Evolutionary conservation across 2,888 invertebrate genomes (phyloP).

Genomic region (Scrobipalpa costella): DNA sequence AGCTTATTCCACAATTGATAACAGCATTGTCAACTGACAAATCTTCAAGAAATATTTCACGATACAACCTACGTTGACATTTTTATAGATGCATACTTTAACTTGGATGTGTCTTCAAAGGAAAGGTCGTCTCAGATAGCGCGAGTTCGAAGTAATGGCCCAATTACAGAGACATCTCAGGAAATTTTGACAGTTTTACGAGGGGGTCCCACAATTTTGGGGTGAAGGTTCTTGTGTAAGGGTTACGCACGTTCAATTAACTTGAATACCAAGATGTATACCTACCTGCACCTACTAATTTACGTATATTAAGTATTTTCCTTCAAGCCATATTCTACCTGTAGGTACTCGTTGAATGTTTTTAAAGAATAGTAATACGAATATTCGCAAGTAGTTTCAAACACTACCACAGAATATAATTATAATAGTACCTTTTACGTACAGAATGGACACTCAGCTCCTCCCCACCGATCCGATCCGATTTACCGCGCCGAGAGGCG

Average conservation of each 20-base stretch:
- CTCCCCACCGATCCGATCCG: too few species aligned
- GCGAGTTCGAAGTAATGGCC: conserved; percentile 25
- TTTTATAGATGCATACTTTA: not conserved
- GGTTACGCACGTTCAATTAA: not conserved
- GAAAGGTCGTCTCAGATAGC: conserved; percentile 24
- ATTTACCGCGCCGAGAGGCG: too few species aligned
- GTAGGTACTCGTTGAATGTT: too few species aligned
- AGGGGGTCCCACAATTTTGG: conserved; percentile 25
- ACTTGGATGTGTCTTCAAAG: conserved; percentile 8
- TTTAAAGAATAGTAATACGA: too few species aligned
- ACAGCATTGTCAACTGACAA: too few species aligned
- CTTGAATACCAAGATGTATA: not conserved
- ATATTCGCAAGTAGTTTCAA: too few species aligned
- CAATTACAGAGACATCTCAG: conserved; percentile 27
- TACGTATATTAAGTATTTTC: not conserved
- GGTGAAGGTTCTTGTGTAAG: not conserved
- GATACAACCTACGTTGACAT: not conserved
- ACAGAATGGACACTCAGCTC: too few species aligned
- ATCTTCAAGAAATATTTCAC: too few species aligned
- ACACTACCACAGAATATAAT: too few species aligned
- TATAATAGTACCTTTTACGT: too few species aligned
- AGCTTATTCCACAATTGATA: too few species aligned
- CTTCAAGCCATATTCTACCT: too few species aligned
- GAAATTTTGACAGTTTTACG: conserved; percentile 31
- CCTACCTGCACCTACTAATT: not conserved